These are phyloP conservation scores for Willisornis vidua DNA, from an alignment of 2,113 vertebrate species.

Conservation along the genomic window DNA sequence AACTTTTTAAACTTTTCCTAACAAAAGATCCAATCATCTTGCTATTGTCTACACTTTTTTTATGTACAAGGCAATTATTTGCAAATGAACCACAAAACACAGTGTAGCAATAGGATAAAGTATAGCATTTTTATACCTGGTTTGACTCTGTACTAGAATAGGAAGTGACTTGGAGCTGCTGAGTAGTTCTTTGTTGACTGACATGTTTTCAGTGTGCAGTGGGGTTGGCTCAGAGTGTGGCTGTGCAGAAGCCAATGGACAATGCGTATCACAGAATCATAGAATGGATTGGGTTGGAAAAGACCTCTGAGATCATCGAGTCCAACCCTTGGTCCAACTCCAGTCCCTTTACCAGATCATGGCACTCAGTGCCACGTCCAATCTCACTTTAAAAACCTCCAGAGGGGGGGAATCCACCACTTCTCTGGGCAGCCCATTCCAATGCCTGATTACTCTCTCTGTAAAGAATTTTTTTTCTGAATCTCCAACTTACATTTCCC, in stretches of 20 bases:
- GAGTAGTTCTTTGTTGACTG: not conserved
- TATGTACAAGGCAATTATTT: not conserved
- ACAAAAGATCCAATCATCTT: not conserved
- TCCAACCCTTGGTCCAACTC: too few relatives aligned
- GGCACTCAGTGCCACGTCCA: too few relatives aligned
- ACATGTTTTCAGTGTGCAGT: rapidly evolving
- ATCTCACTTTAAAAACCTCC: too few relatives aligned
- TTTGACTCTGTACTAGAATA: not conserved
- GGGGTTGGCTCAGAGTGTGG: not conserved
- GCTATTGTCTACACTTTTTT: not conserved
- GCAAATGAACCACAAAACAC: not conserved
- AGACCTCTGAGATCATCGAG: too few relatives aligned
- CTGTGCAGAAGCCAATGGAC: not conserved
- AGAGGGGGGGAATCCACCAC: too few relatives aligned
- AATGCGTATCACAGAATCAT: not conserved
- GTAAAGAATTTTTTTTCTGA: too few relatives aligned
- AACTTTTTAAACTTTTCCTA: not conserved
- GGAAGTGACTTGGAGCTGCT: not conserved
- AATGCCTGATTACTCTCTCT: too few relatives aligned
- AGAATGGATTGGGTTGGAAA: too few relatives aligned
- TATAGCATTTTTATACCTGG: not conserved
- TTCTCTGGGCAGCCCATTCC: too few relatives aligned
- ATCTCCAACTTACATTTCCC: too few relatives aligned
- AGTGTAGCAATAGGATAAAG: not conserved
- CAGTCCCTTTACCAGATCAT: too few relatives aligned